Conservation (phyloP, 2,888 invertebrate genomes). For the Acanthosoma haemorrhoidale region DNA sequence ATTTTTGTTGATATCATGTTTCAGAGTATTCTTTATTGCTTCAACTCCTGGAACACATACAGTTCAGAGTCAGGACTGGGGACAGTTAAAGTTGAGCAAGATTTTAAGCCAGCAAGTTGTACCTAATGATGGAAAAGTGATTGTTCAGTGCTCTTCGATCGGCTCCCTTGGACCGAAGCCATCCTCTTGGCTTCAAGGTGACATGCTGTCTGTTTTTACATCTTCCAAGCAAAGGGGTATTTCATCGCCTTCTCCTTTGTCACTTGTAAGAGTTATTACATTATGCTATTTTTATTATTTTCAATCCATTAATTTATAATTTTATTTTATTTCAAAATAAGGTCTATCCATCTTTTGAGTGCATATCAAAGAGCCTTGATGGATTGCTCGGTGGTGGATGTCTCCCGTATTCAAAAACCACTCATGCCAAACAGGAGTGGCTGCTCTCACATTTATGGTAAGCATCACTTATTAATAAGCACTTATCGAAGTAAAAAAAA, state of each 20-base stretch:
- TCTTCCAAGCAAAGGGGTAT: slow-evolving; percentile 52
- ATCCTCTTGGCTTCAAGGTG: slow-evolving; percentile 68
- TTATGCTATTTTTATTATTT: too few relatives aligned
- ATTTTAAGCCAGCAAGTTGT: slow-evolving; percentile 62
- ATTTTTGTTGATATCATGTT: slow-evolving; percentile 40
- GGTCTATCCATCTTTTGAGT: slow-evolving; percentile 73
- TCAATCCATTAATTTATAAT: background rate
- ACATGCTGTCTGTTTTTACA: slow-evolving; percentile 60
- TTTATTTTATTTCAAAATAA: slow-evolving; percentile 9
- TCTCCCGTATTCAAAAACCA: slow-evolving; percentile 73
- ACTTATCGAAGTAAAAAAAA: too few relatives aligned
- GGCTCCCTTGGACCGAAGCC: slow-evolving; percentile 54
- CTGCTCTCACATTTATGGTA: slow-evolving; percentile 69
- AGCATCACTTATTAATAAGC: slow-evolving; percentile 46
- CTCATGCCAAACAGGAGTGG: slow-evolving; percentile 80
- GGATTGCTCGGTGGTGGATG: slow-evolving; percentile 80
- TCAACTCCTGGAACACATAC: slow-evolving; percentile 78
- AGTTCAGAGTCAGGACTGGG: slow-evolving; percentile 51
- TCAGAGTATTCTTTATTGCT: slow-evolving; percentile 76
- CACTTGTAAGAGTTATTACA: slow-evolving; percentile 45
- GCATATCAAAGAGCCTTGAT: slow-evolving; percentile 80
- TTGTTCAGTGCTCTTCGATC: slow-evolving; percentile 87
- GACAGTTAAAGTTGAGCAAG: slow-evolving; percentile 56
- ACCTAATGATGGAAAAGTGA: slow-evolving; percentile 59
- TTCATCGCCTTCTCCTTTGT: slow-evolving; percentile 53